These are phyloP conservation scores for Musca vetustissima DNA, from an alignment of 1,140 invertebrate genomes.

Conservation along the genomic window DNA sequence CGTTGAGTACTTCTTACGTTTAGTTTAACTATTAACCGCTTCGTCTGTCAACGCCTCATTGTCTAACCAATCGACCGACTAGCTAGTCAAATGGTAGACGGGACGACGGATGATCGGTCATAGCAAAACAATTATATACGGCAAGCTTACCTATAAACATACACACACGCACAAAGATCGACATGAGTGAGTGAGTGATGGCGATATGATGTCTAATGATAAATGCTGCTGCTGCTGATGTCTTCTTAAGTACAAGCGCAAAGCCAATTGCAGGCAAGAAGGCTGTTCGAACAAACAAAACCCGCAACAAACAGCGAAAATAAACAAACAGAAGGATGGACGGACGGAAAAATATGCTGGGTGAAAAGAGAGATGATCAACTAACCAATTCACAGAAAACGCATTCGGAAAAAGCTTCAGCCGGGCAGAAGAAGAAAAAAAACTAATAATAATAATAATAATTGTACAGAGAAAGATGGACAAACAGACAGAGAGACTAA, in stretches of 20 bases:
- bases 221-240: slow-evolving; percentile 1
- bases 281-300: not conserved
- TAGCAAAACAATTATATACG: too few species aligned
- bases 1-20: slow-evolving; percentile 8
- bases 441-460: too few species aligned
- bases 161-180: too few species aligned
- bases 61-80: not conserved
- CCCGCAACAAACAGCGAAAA: not conserved
- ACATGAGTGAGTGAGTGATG: slow-evolving; percentile 9
- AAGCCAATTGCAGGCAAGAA: not conserved
- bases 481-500: too few species aligned
- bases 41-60: not conserved
- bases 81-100: not conserved
- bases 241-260: slow-evolving; percentile 20
- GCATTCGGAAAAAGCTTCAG: too few species aligned
- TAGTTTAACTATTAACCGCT: slow-evolving; percentile 11
- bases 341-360: not conserved
- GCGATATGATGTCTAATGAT: slow-evolving; percentile 9
- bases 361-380: too few species aligned
- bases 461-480: too few species aligned
- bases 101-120: too few species aligned
- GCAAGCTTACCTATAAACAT: too few species aligned
- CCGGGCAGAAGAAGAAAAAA: too few species aligned
- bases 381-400: too few species aligned
- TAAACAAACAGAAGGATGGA: not conserved